phyloP scores from a whole-genome alignment of 2,888 invertebrate species.

The Aleiodes testaceus region DNA sequence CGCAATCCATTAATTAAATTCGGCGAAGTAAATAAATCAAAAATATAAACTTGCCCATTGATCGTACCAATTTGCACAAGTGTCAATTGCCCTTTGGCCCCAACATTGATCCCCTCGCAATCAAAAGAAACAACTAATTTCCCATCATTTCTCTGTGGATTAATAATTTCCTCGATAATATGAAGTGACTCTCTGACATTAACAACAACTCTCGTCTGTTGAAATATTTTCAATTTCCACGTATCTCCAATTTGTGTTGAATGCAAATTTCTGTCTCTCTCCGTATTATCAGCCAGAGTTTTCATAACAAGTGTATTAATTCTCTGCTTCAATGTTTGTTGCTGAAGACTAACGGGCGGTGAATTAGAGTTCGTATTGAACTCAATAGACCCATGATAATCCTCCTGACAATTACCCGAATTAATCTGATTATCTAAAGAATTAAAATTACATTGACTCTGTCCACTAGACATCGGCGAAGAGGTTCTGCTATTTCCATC shows the following conservation, averaged over 20 bases:
- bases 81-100: constrained; percentile 90
- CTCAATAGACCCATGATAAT: constrained; percentile 56
- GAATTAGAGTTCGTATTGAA: constrained; percentile 58
- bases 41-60: constrained; percentile 87
- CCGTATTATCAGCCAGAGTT: constrained; percentile 90
- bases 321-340: constrained; percentile 88
- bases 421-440: constrained; percentile 49
- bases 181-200: constrained; percentile 85
- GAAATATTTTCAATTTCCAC: constrained; percentile 87
- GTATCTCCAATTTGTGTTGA: constrained; percentile 77
- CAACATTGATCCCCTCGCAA: constrained; percentile 94
- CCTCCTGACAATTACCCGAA: constrained; percentile 31
- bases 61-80: constrained; percentile 89
- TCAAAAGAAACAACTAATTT: constrained; percentile 86
- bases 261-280: constrained; percentile 75
- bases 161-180: constrained; percentile 83
- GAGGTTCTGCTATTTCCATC: constrained; percentile 32
- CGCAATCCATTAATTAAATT: constrained; percentile 87
- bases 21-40: constrained; percentile 90
- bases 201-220: constrained; percentile 87
- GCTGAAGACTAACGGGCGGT: constrained; percentile 66
- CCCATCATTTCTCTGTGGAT: constrained; percentile 70
- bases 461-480: constrained; percentile 27
- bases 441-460: constrained; percentile 52
- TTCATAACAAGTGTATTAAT: constrained; percentile 91